Base-by-base conservation (phyloP, 92 coral and sea anemone genomes). In the Metridium senile region DNA sequence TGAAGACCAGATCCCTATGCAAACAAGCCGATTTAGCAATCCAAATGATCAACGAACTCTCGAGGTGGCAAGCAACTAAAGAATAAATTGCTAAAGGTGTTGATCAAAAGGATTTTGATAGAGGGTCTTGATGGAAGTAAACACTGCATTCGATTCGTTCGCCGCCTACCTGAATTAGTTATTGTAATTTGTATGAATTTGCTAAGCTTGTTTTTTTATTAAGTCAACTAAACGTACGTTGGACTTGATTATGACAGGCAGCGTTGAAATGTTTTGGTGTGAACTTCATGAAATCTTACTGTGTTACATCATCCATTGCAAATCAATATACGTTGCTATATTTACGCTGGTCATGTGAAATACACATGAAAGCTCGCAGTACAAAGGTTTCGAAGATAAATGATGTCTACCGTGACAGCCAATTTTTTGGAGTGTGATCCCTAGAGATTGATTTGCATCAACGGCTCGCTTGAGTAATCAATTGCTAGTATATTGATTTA, bases 121-220 rank as follows among this genome's bases (percentile, higher is more conserved):
- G 68, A 23, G 68, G n/a, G n/a, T 10, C 28, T 73, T 23, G 32
- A 53, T 31, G 11, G 56, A 17, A 11, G 78, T 22, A 73, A 33
- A 73, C 78, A 71, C 65, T 71, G 65, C 45, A 13, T 7, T 29
- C 26, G 51, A 59, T 32, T 73, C 56, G 46, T n/a, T 73, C 78
- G 33, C 78, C 68, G 78, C 78, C 78, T 58, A 39, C 53, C 34
- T 13, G 67, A 73, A 33, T 73, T 73, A 46, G 45, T n/a, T 39
- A 58, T 20, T 73, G 32, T 54, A 16, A 52, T 51, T 52, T 71
- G 2, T 71, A 53, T 27, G 30, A 71, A 71, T 71, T n/a, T 22
- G 56, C 47, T 57, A 33, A 31, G 28, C 78, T 33, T 52, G 78
- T 73, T 52, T 35, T 72, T 39, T 39, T 33, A 0, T 73, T 21